Percentiles rank a stretch among this genome's conserved stretches.
Evolutionary conservation across 2,797 vertebrate genomes (phyloP).

Genomic region (Loriculus beryllinus): DNA sequence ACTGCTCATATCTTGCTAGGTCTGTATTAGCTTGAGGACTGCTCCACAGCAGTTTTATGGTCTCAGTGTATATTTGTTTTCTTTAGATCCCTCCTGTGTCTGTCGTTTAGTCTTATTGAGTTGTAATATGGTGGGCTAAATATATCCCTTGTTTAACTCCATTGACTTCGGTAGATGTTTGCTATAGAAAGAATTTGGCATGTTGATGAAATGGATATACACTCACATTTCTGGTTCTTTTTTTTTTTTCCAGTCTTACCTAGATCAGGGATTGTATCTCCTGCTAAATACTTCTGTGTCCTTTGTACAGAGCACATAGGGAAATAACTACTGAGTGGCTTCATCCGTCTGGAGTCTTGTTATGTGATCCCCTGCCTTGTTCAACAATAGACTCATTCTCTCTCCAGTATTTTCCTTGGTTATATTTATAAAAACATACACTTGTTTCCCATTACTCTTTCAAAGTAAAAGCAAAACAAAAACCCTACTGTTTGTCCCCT

Average conservation of each 20-base stretch:
- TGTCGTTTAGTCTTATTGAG: constrained; percentile 3
- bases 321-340: constrained; percentile 20
- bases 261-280: background rate
- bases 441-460: constrained; percentile 52
- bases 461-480: constrained; percentile 50
- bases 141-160: constrained; percentile 38
- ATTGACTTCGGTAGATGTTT: constrained; percentile 35
- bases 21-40: background rate
- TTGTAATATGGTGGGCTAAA: constrained; percentile 41
- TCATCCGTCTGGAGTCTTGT: constrained; percentile 35
- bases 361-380: constrained; percentile 24
- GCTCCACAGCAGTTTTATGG: constrained; percentile 21
- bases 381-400: constrained; percentile 55
- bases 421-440: constrained; percentile 46
- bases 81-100: constrained; percentile 23
- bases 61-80: constrained; percentile 7
- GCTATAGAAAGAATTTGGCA: constrained; percentile 12
- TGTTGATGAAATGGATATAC: background rate
- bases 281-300: background rate
- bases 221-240: background rate
- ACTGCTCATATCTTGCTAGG: background rate
- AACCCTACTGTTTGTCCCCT: background rate
- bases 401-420: constrained; percentile 33
- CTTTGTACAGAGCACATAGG: background rate
- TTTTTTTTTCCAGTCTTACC: background rate